Evolutionary conservation across 2,797 vertebrate genomes (phyloP), one percentile per base, ranked within the genome.

Genomic region (Sus cebifrons): DNA sequence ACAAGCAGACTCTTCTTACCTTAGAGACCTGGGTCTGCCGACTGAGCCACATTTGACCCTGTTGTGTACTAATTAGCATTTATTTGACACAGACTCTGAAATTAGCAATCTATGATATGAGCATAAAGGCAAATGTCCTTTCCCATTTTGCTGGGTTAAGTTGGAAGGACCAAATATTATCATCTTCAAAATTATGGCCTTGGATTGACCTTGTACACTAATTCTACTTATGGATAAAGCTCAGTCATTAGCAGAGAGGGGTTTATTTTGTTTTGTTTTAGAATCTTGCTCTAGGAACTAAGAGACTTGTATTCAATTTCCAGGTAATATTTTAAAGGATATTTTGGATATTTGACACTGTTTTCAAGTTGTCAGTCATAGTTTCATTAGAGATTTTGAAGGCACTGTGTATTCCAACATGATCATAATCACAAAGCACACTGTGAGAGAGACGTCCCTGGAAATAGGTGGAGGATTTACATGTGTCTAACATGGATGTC

Each of bases 141-240:
- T 95, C 2, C 18, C 64, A 95, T 2, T 64, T 82, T 83, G 27
- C 32, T 83, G n/a, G 32, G 71, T 64, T 92, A 93, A 70, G 32
- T 90, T 64, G 52, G 74, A 81, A 93, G 58, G 60, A 85, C 44
- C 12, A 90, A 36, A 62, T 75, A 95, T 93, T 83, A 2, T 29
- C 74, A 75, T 40, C 54, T 92, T 92, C 44, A 86, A 87, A 91
- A 75, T 86, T 82, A 79, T 79, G 17, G 62, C 94, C 2, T 4
- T 56, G 62, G 6, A 44, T 62, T 89, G 88, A 91, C n/a, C 60
- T 67, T 75, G 49, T 71, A 18, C 14, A 56, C 67, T 62, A 64
- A 92, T 78, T 49, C 86, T 77, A 44, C n/a, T 85, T 86, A 68
- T 36, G 54, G 82, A 36, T 73, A 89, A 97, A 92, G 56, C 23